A percentile compares a stretch with the other conserved stretches of the same genome.
Conservation (phyloP, 2,888 invertebrate species). For the Nomada ferruginata region DNA sequence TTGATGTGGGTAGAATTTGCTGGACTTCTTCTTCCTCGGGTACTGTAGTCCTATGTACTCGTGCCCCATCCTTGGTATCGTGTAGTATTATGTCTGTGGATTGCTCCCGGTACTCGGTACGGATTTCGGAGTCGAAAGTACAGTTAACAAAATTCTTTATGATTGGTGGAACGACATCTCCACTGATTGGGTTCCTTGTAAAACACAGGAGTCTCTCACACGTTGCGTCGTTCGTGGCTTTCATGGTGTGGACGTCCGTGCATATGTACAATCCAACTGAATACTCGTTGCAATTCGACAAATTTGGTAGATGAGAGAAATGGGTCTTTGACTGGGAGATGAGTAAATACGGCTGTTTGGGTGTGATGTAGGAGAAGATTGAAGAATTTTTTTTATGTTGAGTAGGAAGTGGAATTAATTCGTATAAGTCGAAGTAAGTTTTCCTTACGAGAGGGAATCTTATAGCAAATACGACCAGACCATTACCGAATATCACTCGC, state of each 20-base stretch:
- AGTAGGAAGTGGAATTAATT: conserved; percentile 21
- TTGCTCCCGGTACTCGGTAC: background rate
- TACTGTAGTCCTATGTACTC: too few species aligned
- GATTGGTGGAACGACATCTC: too few species aligned
- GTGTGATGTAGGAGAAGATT: conserved; percentile 12
- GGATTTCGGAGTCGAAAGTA: conserved; percentile 51
- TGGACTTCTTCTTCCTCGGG: background rate
- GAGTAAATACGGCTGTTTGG: conserved; percentile 22
- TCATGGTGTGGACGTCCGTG: conserved; percentile 5
- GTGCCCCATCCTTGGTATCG: background rate
- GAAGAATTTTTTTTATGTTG: conserved; percentile 20
- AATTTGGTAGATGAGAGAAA: background rate
- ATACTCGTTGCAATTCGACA: conserved; percentile 12
- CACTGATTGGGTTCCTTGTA: too few species aligned
- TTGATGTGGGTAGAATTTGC: background rate
- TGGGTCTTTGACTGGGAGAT: conserved; percentile 19
- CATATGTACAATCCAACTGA: conserved; percentile 4
- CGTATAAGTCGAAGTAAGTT: conserved; percentile 2
- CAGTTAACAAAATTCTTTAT: conserved; percentile 62
- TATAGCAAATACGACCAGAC: conserved; percentile 11
- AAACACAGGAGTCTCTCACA: background rate
- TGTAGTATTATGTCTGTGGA: background rate
- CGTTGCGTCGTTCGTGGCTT: background rate
- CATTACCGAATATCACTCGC: background rate
- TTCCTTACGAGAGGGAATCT: conserved; percentile 5